Evolutionary conservation across 2,888 invertebrate genomes (phyloP).

Genomic region (Drosophila austrosaltans): DNA sequence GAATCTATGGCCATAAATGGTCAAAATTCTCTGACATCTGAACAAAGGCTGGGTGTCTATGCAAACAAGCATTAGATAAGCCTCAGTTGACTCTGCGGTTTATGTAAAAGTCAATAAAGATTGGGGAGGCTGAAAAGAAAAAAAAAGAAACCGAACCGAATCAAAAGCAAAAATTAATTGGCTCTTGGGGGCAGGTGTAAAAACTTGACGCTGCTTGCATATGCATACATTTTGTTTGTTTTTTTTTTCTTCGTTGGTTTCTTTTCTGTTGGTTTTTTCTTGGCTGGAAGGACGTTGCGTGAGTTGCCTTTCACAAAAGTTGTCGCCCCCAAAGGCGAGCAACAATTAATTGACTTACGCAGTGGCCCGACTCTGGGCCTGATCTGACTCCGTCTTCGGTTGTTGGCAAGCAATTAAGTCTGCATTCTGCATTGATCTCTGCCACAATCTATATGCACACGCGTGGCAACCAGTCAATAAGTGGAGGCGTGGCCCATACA

Average conservation of each 20-base stretch:
- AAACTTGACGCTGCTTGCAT: slow-evolving; percentile 55
- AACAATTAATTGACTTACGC: slow-evolving; percentile 73
- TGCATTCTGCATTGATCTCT: slow-evolving; percentile 29
- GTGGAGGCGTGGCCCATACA: slow-evolving; percentile 25
- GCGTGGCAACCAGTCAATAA: slow-evolving; percentile 46
- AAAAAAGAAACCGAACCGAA: slow-evolving; percentile 17
- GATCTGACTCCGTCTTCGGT: slow-evolving; percentile 27
- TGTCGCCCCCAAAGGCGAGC: slow-evolving; percentile 71
- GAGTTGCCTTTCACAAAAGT: slow-evolving; percentile 71
- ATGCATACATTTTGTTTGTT: slow-evolving; percentile 52
- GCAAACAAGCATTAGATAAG: slow-evolving; percentile 50
- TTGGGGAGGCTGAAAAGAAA: slow-evolving; percentile 2
- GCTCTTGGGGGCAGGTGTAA: slow-evolving; percentile 71
- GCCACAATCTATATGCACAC: slow-evolving; percentile 29
- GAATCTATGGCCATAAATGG: slow-evolving; percentile 19
- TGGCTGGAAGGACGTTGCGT: slow-evolving; percentile 71
- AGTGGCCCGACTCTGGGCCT: slow-evolving; percentile 47
- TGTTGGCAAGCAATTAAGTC: slow-evolving; percentile 56
- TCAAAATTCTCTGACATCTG: slow-evolving; percentile 26
- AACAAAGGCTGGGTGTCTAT: slow-evolving; percentile 32
- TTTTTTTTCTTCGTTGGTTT: slow-evolving; percentile 20
- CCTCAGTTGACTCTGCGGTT: slow-evolving; percentile 14
- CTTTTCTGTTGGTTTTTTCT: slow-evolving; percentile 29
- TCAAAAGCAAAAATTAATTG: slow-evolving; percentile 61
- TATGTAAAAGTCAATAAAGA: slow-evolving; percentile 25